A percentile compares a stretch with the other conserved stretches of the same genome.
Evolutionary conservation across 2,888 invertebrate genomes (phyloP).

Genomic region (Hoplodrina ambigua): DNA sequence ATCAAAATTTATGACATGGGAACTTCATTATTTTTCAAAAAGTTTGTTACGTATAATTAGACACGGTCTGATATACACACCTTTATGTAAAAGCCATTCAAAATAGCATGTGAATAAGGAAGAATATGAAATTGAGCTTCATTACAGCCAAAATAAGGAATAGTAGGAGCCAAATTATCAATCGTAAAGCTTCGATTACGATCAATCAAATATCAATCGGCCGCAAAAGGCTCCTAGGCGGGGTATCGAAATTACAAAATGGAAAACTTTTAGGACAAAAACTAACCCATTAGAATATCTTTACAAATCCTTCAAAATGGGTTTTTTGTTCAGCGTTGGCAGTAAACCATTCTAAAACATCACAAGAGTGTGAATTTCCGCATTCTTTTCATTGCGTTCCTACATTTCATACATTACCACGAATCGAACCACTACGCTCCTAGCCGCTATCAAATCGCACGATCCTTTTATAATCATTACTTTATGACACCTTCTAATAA

Average conservation of each 20-base stretch:
- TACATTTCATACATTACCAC: conserved; percentile 64
- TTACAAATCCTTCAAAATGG: conserved; percentile 30
- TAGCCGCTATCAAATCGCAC: conserved; percentile 71
- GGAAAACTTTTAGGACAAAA: conserved; percentile 51
- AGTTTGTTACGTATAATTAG: conserved; percentile 58
- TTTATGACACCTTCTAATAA: conserved; percentile 57
- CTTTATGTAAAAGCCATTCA: conserved; percentile 59
- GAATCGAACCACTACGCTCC: conserved; percentile 68
- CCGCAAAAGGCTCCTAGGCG: conserved; percentile 44
- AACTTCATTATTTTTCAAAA: conserved; percentile 52
- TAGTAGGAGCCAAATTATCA: conserved; percentile 52
- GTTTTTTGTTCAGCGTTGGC: conserved; percentile 37
- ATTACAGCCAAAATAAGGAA: conserved; percentile 61
- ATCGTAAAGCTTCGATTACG: conserved; percentile 45
- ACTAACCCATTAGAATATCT: conserved; percentile 34
- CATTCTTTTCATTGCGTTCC: conserved; percentile 55
- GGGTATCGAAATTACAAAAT: conserved; percentile 48
- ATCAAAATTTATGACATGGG: conserved; percentile 63
- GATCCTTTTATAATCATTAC: conserved; percentile 59
- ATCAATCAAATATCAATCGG: conserved; percentile 31
- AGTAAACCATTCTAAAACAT: conserved; percentile 41
- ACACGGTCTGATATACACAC: conserved; percentile 51
- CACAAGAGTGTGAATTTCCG: conserved; percentile 50
- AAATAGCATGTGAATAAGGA: conserved; percentile 62
- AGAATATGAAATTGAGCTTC: conserved; percentile 66